Evolutionary conservation across 2,888 invertebrate genomes (phyloP).

Genomic region (Caenorhabditis uteleia): DNA sequence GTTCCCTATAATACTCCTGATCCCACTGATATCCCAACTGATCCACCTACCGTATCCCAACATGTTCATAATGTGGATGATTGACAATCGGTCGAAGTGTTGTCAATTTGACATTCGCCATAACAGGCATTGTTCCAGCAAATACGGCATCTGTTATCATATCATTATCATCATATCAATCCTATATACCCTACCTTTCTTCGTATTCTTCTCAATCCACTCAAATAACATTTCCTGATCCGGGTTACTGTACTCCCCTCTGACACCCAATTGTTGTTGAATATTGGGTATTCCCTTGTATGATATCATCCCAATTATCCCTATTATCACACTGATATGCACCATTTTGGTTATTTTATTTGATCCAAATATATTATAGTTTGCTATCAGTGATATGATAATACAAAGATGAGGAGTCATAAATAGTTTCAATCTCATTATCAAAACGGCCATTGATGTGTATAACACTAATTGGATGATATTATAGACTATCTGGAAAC

Average conservation of each 20-base stretch:
- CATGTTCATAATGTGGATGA: constrained; percentile 87
- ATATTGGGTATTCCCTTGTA: constrained; percentile 35
- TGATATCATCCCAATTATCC: constrained; percentile 21
- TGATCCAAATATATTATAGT: constrained; percentile 14
- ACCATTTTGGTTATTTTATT: constrained; percentile 6
- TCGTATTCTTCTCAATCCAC: constrained; percentile 79
- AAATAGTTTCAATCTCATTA: constrained; percentile 82
- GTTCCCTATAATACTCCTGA: constrained; percentile 74
- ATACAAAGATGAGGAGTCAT: constrained; percentile 82
- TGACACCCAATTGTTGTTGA: constrained; percentile 71
- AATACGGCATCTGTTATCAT: constrained; percentile 76
- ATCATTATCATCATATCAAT: constrained; percentile 5
- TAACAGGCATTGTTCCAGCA: constrained; percentile 85
- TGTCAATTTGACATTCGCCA: constrained; percentile 82
- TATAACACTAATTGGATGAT: constrained; percentile 79
- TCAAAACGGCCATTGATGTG: constrained; percentile 78
- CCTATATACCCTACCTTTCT: constrained; percentile 27
- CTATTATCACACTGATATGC: constrained; percentile 16
- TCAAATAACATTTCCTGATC: constrained; percentile 80
- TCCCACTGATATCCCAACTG: background rate
- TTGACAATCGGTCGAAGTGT: constrained; percentile 82
- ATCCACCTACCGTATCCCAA: constrained; percentile 77
- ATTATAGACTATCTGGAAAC: constrained; percentile 75
- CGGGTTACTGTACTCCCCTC: constrained; percentile 79
- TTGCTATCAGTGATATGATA: constrained; percentile 77